phyloP scores from a whole-genome alignment of 2,797 vertebrate genomes.

The Channallabes apus region DNA sequence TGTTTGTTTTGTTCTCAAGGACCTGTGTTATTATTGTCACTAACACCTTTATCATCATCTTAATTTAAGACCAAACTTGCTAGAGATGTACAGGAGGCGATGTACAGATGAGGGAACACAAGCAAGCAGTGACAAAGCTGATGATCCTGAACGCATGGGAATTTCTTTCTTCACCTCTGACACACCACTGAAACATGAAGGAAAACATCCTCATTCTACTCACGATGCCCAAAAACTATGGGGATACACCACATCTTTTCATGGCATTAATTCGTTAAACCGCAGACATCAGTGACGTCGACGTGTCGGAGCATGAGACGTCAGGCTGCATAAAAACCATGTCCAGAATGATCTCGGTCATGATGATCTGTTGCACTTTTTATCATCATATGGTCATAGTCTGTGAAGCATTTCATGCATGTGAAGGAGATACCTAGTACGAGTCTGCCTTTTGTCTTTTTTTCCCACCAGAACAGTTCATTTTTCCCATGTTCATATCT shows the following conservation, averaged over 20 bases:
- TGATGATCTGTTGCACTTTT: background rate
- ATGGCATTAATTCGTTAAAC: background rate
- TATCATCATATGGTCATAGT: background rate
- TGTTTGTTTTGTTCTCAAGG: background rate
- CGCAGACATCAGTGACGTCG: background rate
- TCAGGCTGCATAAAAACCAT: background rate
- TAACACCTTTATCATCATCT: background rate
- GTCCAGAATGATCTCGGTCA: background rate
- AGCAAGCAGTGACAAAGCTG: background rate
- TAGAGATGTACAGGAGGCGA: background rate
- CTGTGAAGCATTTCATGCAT: background rate
- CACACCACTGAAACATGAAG: background rate
- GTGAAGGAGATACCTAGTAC: slow-evolving; percentile 1
- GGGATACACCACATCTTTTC: background rate
- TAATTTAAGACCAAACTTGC: background rate
- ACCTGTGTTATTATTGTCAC: background rate
- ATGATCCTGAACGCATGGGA: background rate
- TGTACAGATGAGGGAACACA: background rate
- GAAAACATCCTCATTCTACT: background rate
- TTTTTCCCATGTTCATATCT: slow-evolving; percentile 84
- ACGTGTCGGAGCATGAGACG: too few species aligned
- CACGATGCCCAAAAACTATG: background rate
- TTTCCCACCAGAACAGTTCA: background rate
- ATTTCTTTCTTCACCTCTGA: background rate
- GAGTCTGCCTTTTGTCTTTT: background rate